phyloP scores from a whole-genome alignment of 2,888 invertebrate species.

The Lucinisca nassula region DNA sequence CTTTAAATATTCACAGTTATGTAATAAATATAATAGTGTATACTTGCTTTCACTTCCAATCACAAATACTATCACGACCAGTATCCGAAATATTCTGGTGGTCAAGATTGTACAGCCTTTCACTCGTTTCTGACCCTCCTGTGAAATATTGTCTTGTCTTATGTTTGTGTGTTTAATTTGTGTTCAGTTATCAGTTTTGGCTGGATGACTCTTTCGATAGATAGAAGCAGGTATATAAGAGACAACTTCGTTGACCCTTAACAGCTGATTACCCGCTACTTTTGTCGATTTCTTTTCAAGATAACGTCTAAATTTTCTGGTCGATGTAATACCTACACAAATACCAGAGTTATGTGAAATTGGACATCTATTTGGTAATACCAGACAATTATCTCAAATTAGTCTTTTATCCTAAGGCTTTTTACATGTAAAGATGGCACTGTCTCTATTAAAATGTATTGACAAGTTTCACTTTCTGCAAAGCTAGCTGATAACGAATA shows the following conservation, averaged over 20 bases:
- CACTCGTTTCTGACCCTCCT: neutral
- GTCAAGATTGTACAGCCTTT: neutral
- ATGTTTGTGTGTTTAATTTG: conserved; percentile 4
- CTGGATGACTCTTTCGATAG: neutral
- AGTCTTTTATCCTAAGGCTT: neutral
- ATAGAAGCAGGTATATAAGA: neutral
- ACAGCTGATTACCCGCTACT: neutral
- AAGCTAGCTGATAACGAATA: too few species aligned
- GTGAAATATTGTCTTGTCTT: neutral
- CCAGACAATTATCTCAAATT: neutral
- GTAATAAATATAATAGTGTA: neutral
- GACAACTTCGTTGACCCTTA: neutral
- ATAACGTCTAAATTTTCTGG: neutral
- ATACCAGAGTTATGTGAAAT: neutral
- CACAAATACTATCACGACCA: neutral
- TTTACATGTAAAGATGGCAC: neutral
- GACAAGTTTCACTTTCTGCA: too few species aligned
- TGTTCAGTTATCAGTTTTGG: neutral
- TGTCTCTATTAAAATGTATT: neutral
- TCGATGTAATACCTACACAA: neutral
- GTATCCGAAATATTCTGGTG: neutral
- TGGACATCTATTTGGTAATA: neutral
- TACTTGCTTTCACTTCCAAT: neutral
- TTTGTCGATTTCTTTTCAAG: conserved; percentile 1
- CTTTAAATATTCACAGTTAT: neutral